These are phyloP conservation scores for Gorsachius goisagi DNA, from an alignment of 2,113 vertebrate species.

Conservation along the genomic window DNA sequence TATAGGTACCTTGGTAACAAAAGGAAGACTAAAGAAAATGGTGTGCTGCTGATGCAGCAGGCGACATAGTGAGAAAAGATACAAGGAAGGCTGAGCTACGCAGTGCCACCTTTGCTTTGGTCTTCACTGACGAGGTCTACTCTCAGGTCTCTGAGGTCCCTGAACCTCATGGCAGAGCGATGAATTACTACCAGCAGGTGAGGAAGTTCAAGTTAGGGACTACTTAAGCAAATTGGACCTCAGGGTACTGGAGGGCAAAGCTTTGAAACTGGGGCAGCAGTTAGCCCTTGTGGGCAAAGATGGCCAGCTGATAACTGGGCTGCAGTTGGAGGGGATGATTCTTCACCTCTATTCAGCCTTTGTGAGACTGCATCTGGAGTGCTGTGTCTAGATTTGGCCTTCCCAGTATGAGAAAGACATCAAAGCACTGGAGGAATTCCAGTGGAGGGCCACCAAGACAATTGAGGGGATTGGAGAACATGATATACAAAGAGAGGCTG, in stretches of 20 bases:
- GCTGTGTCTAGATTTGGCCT: background rate
- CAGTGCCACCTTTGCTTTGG: background rate
- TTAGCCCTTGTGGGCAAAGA: background rate
- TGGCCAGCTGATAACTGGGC: accelerated
- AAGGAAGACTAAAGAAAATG: background rate
- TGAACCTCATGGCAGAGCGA: background rate
- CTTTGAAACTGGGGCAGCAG: background rate
- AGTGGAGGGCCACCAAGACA: background rate
- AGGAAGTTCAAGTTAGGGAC: background rate
- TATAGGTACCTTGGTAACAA: background rate
- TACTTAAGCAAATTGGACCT: background rate
- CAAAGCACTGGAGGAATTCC: background rate
- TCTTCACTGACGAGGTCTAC: background rate
- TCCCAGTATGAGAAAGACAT: background rate
- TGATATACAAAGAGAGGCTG: background rate
- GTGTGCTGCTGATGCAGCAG: background rate
- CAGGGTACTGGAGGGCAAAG: background rate
- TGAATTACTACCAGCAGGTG: background rate
- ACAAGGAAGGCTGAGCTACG: background rate
- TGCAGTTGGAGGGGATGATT: background rate
- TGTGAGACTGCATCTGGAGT: background rate
- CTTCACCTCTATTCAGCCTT: background rate
- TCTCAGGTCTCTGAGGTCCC: background rate
- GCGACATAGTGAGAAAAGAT: background rate
- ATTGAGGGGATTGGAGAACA: background rate